Evolutionary conservation across 37 sponge, comb jelly and placozoan genomes (phyloP).

Genomic region (Haliclona indistincta): DNA sequence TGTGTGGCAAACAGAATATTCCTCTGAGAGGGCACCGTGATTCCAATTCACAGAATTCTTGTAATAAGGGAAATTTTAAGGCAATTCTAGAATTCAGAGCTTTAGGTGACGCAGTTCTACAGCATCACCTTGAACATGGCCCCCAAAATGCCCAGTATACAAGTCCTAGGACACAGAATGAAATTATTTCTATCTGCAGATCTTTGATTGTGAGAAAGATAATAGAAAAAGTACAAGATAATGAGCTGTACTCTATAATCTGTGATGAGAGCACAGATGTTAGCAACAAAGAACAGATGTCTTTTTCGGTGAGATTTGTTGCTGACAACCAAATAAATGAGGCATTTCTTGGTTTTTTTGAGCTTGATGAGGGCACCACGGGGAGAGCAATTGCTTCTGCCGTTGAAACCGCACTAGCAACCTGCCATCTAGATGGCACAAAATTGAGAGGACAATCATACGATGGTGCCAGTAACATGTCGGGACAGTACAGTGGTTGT

Average conservation of each 20-base stretch:
- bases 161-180: slow-evolving; percentile 6
- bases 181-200: slow-evolving; percentile 4
- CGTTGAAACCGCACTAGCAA: slow-evolving; percentile 11
- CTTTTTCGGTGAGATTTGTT: slow-evolving; percentile 15
- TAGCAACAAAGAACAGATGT: slow-evolving; percentile 13
- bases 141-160: slow-evolving; percentile 27
- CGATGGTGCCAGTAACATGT: slow-evolving; percentile 63
- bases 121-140: slow-evolving; percentile 5
- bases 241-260: slow-evolving; percentile 8
- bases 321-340: slow-evolving; percentile 11
- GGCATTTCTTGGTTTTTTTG: slow-evolving; percentile 6
- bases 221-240: slow-evolving; percentile 8
- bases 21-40: slow-evolving; percentile 5
- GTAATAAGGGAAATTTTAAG: slow-evolving; percentile 27
- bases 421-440: slow-evolving; percentile 22
- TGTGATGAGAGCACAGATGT: slow-evolving; percentile 16
- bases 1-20: background rate
- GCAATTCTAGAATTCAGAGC: slow-evolving; percentile 25
- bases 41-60: background rate
- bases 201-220: slow-evolving; percentile 5
- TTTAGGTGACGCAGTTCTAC: slow-evolving; percentile 15
- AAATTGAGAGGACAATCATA: slow-evolving; percentile 48
- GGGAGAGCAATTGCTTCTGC: slow-evolving; percentile 39
- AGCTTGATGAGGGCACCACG: slow-evolving; percentile 27
- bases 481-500: slow-evolving; percentile 36